Evolutionary conservation across 2,888 invertebrate genomes (phyloP).

Genomic region (Apoda limacodes): DNA sequence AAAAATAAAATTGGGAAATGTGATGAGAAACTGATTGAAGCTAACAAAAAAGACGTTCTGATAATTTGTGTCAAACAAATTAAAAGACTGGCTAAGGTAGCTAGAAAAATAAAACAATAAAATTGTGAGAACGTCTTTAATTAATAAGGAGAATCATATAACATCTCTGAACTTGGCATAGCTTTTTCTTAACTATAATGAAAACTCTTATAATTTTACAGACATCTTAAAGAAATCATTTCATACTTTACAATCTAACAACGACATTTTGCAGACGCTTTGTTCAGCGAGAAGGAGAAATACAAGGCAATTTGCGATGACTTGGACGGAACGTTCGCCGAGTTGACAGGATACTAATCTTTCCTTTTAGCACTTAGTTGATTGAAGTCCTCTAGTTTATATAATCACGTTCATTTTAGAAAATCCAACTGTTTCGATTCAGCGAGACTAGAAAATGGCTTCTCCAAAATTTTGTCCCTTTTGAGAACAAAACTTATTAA

Average conservation of each 20-base stretch:
- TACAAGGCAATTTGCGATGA: constrained; percentile 98
- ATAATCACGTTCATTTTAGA: too few relatives aligned
- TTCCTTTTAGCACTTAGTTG: constrained; percentile 47
- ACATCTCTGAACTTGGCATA: constrained; percentile 27
- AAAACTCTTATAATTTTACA: constrained; percentile 28
- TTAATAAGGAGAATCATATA: constrained; percentile 37
- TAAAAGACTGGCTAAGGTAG: too few relatives aligned
- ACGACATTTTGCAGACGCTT: constrained; percentile 78
- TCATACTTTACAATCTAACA: constrained; percentile 35
- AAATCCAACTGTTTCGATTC: too few relatives aligned
- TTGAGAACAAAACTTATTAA: too few relatives aligned
- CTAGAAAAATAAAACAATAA: too few relatives aligned
- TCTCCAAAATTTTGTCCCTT: constrained; percentile 4
- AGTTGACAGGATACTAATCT: constrained; percentile 94
- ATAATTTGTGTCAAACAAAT: too few relatives aligned
- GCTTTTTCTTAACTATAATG: constrained; percentile 28
- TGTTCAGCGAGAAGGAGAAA: constrained; percentile 90
- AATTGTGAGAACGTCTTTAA: too few relatives aligned
- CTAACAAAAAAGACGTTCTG: too few relatives aligned
- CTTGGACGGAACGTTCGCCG: constrained; percentile 96
- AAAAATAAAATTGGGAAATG: too few relatives aligned
- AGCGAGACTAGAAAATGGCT: too few relatives aligned
- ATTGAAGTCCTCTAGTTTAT: too few relatives aligned
- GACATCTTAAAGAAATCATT: constrained; percentile 15
- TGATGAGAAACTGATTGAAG: too few relatives aligned